phyloP scores from a whole-genome alignment of 2,888 invertebrate genomes.

The Rhogogaster chlorosoma region DNA sequence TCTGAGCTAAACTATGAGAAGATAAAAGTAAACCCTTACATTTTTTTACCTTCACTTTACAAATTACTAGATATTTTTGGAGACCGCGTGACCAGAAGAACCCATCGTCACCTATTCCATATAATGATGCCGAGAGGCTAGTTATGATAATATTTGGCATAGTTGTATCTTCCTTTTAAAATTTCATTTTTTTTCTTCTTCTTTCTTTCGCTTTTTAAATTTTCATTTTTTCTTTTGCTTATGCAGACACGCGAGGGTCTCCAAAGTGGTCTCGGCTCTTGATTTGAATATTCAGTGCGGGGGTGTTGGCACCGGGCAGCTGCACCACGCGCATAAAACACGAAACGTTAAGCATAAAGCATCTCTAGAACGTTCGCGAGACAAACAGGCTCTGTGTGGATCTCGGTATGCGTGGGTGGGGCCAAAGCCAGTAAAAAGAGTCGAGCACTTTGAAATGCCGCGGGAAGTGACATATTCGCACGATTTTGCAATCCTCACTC shows the following conservation, averaged over 20 bases:
- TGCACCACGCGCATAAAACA: slow-evolving; percentile 70
- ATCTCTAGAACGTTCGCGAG: slow-evolving; percentile 68
- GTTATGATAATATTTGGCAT: slow-evolving; percentile 25
- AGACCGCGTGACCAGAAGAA: not conserved
- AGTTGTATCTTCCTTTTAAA: not conserved
- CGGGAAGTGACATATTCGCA: slow-evolving; percentile 43
- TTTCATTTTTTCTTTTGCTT: slow-evolving; percentile 13
- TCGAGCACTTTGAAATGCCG: slow-evolving; percentile 35
- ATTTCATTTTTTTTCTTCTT: not conserved
- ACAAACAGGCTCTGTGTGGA: slow-evolving; percentile 28
- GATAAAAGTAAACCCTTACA: not conserved
- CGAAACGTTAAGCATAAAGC: slow-evolving; percentile 72
- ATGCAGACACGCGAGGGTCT: slow-evolving; percentile 46
- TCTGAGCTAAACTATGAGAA: slow-evolving; percentile 4
- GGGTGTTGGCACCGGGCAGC: slow-evolving; percentile 75
- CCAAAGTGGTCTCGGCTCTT: slow-evolving; percentile 62
- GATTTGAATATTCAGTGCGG: slow-evolving; percentile 77
- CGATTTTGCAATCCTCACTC: not conserved
- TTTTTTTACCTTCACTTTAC: not conserved
- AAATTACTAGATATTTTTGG: not conserved
- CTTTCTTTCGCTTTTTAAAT: not conserved
- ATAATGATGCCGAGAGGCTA: not conserved
- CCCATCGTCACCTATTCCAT: not conserved
- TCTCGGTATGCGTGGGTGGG: slow-evolving; percentile 36
- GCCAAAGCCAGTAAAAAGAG: slow-evolving; percentile 11